A percentile compares a stretch with the other conserved stretches of the same genome.
Evolutionary conservation across 30 jellyfish, hydroid and myxozoan species (phyloP).

Genomic region (Rhopilema esculentum): DNA sequence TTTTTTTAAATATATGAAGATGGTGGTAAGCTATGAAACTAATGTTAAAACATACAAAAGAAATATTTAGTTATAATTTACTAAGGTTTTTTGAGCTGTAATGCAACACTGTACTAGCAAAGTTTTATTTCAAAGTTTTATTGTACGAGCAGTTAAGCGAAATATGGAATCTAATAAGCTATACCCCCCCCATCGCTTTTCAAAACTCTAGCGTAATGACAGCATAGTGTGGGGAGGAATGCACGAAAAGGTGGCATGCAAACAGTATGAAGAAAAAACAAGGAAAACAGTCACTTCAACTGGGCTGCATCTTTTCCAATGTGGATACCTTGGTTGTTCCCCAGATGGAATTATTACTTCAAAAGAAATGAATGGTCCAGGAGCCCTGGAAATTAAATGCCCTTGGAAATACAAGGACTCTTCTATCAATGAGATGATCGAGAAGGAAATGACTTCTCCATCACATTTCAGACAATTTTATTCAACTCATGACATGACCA

Average conservation of each 20-base stretch:
- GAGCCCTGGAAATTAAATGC: not conserved
- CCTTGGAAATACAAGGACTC: conserved; percentile 2
- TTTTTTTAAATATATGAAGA: no score
- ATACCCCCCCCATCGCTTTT: not conserved
- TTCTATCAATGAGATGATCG: not conserved
- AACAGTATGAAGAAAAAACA: conserved; percentile 1
- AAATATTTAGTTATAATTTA: no score
- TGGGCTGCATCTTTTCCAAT: not conserved
- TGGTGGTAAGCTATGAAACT: no score
- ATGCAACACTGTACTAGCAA: no score
- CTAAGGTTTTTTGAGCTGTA: no score
- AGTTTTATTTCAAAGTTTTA: no score
- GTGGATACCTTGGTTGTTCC: not conserved
- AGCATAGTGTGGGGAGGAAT: conserved; percentile 45
- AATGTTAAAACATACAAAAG: no score
- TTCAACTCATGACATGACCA: not conserved
- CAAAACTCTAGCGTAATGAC: conserved; percentile 2
- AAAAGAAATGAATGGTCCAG: not conserved
- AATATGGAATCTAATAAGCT: not conserved
- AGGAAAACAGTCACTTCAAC: not conserved
- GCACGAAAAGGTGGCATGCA: conserved; percentile 37
- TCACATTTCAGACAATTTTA: not conserved
- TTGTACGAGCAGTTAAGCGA: not conserved
- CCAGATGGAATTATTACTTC: not conserved
- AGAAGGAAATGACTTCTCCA: not conserved